Evolutionary conservation across 2,113 vertebrate genomes (phyloP).

Genomic region (Okapia johnstoni): DNA sequence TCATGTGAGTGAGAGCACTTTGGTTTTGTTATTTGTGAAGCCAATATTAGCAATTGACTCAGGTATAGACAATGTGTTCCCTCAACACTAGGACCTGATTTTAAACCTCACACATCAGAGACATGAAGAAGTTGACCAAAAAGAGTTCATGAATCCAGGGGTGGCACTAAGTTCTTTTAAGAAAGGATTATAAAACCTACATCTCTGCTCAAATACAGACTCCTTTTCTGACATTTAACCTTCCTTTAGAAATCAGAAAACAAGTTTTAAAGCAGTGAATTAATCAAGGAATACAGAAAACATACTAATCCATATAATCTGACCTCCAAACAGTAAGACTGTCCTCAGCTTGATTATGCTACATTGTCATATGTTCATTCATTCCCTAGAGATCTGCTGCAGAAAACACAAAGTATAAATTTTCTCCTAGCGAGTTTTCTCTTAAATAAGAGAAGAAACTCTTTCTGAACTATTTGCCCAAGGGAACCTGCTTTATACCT

Average conservation of each 20-base stretch:
- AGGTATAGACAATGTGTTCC: neutral
- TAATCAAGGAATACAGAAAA: neutral
- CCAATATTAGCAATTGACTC: neutral
- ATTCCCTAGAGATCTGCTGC: neutral
- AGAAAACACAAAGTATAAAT: neutral
- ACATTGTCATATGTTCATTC: neutral
- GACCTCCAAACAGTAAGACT: neutral
- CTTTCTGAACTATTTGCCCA: neutral
- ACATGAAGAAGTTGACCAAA: neutral
- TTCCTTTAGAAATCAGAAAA: neutral
- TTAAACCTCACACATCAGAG: neutral
- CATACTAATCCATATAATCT: neutral
- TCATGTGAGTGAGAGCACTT: neutral
- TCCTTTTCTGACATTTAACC: neutral
- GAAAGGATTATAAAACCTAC: neutral
- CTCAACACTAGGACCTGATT: neutral
- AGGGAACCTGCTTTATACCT: neutral
- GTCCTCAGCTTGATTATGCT: neutral
- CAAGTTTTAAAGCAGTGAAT: neutral
- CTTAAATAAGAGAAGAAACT: neutral
- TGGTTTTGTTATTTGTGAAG: neutral
- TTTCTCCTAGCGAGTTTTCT: neutral
- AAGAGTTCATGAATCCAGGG: rapidly evolving
- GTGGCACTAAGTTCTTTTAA: neutral
- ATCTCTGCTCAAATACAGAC: neutral